phyloP scores from a whole-genome alignment of 2,797 vertebrate species.

The Fratercula arctica region DNA sequence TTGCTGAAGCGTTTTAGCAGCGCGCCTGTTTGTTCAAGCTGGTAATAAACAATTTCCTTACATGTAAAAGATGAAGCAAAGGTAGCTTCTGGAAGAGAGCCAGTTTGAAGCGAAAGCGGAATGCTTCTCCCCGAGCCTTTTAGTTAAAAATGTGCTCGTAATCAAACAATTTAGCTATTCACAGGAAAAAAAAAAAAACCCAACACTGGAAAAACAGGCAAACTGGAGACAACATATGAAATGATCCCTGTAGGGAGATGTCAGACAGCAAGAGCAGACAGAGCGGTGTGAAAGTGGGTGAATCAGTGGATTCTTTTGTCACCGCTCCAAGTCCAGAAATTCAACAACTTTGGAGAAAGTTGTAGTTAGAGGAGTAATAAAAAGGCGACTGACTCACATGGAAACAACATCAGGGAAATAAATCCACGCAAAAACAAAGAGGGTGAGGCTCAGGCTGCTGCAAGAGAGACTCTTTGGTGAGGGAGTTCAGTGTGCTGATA shows the following conservation, averaged over 20 bases:
- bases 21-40: background rate
- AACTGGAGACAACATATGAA: background rate
- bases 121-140: background rate
- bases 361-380: constrained; percentile 45
- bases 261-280: background rate
- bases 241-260: constrained; percentile 13
- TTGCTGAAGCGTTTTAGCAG: background rate
- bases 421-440: background rate
- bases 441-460: background rate
- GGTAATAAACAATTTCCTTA: background rate
- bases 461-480: background rate
- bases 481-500: background rate
- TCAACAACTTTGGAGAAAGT: background rate
- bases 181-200: background rate
- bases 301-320: constrained; percentile 34
- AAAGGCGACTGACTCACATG: constrained; percentile 44
- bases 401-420: constrained; percentile 49
- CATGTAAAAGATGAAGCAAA: background rate
- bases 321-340: constrained; percentile 9
- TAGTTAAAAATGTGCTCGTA: background rate
- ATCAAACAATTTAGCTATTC: background rate
- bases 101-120: background rate
- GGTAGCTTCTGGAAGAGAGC: background rate
- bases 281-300: background rate
- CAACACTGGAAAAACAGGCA: background rate